Base-by-base conservation (phyloP, 2,888 invertebrate genomes). In the Hymenopus coronatus region DNA sequence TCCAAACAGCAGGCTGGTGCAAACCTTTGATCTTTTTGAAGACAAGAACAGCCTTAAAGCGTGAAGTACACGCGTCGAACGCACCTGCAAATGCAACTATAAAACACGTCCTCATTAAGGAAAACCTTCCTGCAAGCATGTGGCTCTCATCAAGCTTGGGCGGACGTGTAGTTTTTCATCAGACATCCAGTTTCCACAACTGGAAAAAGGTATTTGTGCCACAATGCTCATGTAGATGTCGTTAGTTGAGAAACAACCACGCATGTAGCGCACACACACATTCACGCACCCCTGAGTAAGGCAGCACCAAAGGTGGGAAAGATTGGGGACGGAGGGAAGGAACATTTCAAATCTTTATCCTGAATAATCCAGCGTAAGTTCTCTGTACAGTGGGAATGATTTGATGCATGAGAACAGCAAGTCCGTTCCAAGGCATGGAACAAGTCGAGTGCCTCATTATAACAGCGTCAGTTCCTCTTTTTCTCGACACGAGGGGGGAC, bases 401-500 rank as follows among this genome's bases (percentile, higher is more conserved):
- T 70, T 70, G 54, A 70, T 70, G 54, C 54, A 70, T 70, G 54
- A 70, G 54, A 70, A 70, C 54, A 70, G 54, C 54, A 4, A 20
- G 54, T 70, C 20, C 54, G 54, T 70, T 70, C 54, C 54, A 20
- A 28, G 27, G 54, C 85, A 85, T 15, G 54, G 46, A 25, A 28
- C n/a, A 85, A 2, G 27, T 85, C 85, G 54, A 85, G 85, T 85
- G 27, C 54, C 85, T 85, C 85, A 85, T 85, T 85, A 85, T 54
- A 54, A 85, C 46, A 40, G 46, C 46, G 83, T 12, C 28, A 83
- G 54, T 54, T 54, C 54, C 54, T 54, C 54, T 54, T 54, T 54
- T 54, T 54, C 54, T 54, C 54, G 54, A 70, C 54, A 70, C 54
- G 54, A 20, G 20, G 54, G 54, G 54, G 54, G 54, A 70, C 54